Evolutionary conservation across 2,113 vertebrate genomes (phyloP).

Genomic region (Paralichthys olivaceus): DNA sequence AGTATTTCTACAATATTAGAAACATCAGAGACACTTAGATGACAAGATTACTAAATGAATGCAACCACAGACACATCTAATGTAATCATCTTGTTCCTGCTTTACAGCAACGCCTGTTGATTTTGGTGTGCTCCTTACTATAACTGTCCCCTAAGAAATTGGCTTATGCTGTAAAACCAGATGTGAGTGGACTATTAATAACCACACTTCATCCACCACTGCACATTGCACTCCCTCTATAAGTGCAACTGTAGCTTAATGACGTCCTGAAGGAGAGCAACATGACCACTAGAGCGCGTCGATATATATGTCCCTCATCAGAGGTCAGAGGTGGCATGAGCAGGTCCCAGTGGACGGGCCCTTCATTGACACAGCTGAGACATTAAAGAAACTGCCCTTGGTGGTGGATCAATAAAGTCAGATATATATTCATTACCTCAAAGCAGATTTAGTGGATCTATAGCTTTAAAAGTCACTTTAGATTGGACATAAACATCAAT

Average conservation of each 20-base stretch:
- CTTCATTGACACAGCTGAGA: constrained; percentile 31
- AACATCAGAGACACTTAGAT: constrained; percentile 46
- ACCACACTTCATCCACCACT: constrained; percentile 20
- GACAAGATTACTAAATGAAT: constrained; percentile 9
- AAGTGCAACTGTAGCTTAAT: constrained; percentile 30
- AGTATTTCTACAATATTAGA: constrained; percentile 17
- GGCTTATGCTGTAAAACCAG: constrained; percentile 38
- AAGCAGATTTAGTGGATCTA: neutral
- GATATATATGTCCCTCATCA: constrained; percentile 53
- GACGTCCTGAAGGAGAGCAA: constrained; percentile 7
- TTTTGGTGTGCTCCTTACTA: constrained; percentile 4
- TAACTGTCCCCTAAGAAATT: constrained; percentile 32
- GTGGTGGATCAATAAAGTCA: constrained; percentile 31
- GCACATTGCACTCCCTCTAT: constrained; percentile 19
- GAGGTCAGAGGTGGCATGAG: constrained; percentile 46
- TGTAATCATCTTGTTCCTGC: neutral
- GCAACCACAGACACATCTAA: constrained; percentile 23
- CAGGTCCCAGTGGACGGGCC: constrained; percentile 18
- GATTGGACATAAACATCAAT: constrained; percentile 28
- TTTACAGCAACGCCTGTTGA: constrained; percentile 5
- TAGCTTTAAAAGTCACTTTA: neutral
- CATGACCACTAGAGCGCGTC: constrained; percentile 28
- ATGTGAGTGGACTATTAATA: constrained; percentile 40
- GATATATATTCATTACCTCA: constrained; percentile 10
- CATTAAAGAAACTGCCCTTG: constrained; percentile 35